These are phyloP conservation scores for Eriocheir sinensis DNA, from an alignment of 1,140 invertebrate genomes.

Conservation along the genomic window DNA sequence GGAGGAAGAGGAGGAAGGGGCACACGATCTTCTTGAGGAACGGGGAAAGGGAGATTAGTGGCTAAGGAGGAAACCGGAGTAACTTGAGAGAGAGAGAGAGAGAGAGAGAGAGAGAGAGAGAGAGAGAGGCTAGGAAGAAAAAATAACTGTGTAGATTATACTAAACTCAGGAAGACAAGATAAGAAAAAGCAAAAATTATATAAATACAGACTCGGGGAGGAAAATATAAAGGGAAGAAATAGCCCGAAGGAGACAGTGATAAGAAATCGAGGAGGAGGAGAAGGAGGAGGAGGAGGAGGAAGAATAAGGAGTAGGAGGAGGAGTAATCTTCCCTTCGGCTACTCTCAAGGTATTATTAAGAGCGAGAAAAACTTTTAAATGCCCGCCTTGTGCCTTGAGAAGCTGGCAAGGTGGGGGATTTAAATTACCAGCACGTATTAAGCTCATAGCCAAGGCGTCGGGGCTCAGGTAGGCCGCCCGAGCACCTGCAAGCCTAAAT, in stretches of 20 bases:
- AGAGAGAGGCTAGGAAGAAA: background rate
- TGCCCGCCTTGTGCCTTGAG: background rate
- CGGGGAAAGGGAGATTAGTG: background rate
- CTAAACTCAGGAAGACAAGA: background rate
- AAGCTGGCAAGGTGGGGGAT: background rate
- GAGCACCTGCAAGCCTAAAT: background rate
- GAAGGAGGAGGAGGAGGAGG: background rate
- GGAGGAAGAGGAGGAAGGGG: background rate
- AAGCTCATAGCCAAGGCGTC: background rate
- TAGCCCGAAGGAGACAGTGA: no score
- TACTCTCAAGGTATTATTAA: background rate
- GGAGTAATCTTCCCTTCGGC: no score
- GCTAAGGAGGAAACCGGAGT: background rate
- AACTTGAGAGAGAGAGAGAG: no score
- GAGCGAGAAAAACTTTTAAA: background rate
- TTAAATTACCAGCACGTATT: slow-evolving; percentile 9
- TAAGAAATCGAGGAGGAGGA: background rate
- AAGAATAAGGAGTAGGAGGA: background rate
- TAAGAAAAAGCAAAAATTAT: background rate
- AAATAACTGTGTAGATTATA: background rate
- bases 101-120: background rate
- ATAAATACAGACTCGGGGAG: background rate
- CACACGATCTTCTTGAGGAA: background rate
- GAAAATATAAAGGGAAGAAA: background rate
- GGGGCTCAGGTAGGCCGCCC: background rate